phyloP scores from a whole-genome alignment of 1,140 invertebrate genomes.

The Drusus annulatus region DNA sequence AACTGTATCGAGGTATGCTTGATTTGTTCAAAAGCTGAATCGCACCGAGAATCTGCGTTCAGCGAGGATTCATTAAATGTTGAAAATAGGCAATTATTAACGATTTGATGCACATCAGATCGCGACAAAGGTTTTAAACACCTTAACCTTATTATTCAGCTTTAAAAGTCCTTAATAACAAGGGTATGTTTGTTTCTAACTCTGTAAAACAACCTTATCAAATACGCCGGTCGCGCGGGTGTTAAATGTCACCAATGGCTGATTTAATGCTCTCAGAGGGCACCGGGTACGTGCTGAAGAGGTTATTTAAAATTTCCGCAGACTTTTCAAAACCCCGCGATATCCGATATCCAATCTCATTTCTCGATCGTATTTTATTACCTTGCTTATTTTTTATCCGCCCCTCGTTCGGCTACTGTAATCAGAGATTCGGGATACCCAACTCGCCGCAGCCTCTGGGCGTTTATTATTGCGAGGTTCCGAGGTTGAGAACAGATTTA shows the following conservation, averaged over 20 bases:
- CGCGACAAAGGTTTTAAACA: too few species aligned
- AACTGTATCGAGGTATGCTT: too few species aligned
- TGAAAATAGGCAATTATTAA: too few species aligned
- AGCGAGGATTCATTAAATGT: too few species aligned
- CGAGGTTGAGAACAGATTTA: too few species aligned
- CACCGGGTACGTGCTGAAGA: neutral
- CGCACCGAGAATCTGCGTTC: too few species aligned
- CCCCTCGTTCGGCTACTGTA: too few species aligned
- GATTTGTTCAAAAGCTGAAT: too few species aligned
- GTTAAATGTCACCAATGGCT: neutral
- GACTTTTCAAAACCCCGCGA: neutral
- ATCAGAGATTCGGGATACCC: neutral
- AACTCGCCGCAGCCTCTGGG: neutral
- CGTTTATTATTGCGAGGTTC: too few species aligned
- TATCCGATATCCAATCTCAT: conserved; percentile 15
- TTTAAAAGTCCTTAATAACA: too few species aligned
- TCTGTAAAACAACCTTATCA: neutral
- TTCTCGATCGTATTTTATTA: conserved; percentile 9
- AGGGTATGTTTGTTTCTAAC: neutral
- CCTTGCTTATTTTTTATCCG: neutral
- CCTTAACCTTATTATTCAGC: too few species aligned
- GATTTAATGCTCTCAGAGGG: conserved; percentile 3
- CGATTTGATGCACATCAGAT: too few species aligned
- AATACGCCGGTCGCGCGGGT: neutral
- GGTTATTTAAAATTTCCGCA: conserved; percentile 8